These are phyloP conservation scores for Agriopis leucophaearia DNA, from an alignment of 2,888 invertebrate species.

Conservation along the genomic window DNA sequence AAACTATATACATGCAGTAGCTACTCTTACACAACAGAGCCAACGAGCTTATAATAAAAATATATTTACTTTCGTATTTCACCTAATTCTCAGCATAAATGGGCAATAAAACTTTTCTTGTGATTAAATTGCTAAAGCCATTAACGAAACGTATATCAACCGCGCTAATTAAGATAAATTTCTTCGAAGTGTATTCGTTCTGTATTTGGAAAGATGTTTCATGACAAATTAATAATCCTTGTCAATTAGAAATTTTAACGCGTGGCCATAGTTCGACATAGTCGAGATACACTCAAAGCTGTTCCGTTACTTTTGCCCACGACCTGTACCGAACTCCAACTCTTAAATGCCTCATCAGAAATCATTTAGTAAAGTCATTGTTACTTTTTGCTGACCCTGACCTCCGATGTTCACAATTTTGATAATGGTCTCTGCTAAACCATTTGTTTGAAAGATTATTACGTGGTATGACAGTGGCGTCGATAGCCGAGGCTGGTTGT, in stretches of 20 bases:
- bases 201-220: slow-evolving; percentile 22
- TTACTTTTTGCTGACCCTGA: slow-evolving; percentile 51
- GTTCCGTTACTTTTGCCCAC: slow-evolving; percentile 31
- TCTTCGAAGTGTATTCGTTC: slow-evolving; percentile 21
- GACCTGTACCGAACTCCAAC: slow-evolving; percentile 12
- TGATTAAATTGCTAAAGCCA: slow-evolving; percentile 16
- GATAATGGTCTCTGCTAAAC: slow-evolving; percentile 52
- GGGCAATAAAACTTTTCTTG: slow-evolving; percentile 16
- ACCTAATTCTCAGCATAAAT: slow-evolving; percentile 18
- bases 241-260: slow-evolving; percentile 26
- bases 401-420: slow-evolving; percentile 50
- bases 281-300: slow-evolving; percentile 18
- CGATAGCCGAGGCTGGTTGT: slow-evolving; percentile 69
- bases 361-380: slow-evolving; percentile 18
- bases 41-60: not conserved
- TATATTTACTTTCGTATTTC: slow-evolving; percentile 44
- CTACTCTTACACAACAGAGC: not conserved
- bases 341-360: not conserved
- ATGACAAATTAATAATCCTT: slow-evolving; percentile 22
- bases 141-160: slow-evolving; percentile 18
- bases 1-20: slow-evolving; percentile 3
- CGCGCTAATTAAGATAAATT: slow-evolving; percentile 22
- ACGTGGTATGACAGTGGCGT: slow-evolving; percentile 61
- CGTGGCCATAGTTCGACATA: slow-evolving; percentile 17
- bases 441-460: slow-evolving; percentile 45